These are phyloP conservation scores for Phrynocephalus versicolor DNA, from an alignment of 2,113 vertebrate genomes.

Conservation along the genomic window DNA sequence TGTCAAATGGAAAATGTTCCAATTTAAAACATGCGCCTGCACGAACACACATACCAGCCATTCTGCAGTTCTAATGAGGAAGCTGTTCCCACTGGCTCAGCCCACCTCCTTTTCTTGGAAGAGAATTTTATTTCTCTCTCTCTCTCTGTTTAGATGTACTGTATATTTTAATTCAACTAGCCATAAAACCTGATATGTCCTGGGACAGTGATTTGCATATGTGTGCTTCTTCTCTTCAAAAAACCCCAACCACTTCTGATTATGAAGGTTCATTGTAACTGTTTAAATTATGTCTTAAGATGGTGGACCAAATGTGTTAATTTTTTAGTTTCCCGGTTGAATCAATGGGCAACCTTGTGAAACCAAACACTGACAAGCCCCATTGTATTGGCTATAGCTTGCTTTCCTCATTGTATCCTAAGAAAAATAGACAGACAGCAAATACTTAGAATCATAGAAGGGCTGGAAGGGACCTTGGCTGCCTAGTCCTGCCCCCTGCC, in stretches of 20 bases:
- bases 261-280: no score
- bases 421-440: no score
- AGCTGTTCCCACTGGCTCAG: neutral
- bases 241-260: neutral
- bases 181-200: neutral
- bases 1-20: conserved; percentile 34
- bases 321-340: no score
- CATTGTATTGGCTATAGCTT: no score
- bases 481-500: no score
- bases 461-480: no score
- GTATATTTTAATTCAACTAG: neutral
- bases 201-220: neutral
- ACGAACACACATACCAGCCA: neutral
- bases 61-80: neutral
- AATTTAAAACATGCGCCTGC: neutral
- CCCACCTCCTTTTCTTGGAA: neutral
- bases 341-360: no score
- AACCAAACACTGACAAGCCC: no score
- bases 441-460: no score
- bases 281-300: no score
- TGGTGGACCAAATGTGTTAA: no score
- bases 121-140: neutral
- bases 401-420: no score
- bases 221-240: neutral
- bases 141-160: neutral